phyloP scores from a whole-genome alignment of 2,113 vertebrate genomes.

The Ameiurus melas region DNA sequence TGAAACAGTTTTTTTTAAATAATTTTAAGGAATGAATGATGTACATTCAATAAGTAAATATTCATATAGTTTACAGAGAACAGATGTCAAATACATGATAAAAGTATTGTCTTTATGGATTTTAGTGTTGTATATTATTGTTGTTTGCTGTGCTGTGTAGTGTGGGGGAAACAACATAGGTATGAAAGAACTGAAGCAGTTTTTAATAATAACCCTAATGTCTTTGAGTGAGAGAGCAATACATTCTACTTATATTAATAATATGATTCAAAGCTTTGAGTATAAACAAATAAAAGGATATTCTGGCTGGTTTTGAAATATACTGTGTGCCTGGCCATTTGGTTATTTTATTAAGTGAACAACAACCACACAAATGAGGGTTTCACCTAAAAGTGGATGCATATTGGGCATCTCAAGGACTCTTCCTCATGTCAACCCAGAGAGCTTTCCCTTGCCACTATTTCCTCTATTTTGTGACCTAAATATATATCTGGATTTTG shows the following conservation, averaged over 20 bases:
- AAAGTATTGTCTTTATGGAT: constrained; percentile 50
- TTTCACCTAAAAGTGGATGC: neutral
- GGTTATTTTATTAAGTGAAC: neutral
- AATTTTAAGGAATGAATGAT: constrained; percentile 65
- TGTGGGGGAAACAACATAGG: neutral
- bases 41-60: constrained; percentile 51
- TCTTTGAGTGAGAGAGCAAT: constrained; percentile 16
- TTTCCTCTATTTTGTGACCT: neutral
- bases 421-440: neutral
- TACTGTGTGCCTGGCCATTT: neutral
- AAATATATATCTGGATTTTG: neutral
- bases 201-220: neutral
- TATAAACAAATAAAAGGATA: neutral
- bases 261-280: neutral
- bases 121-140: constrained; percentile 28
- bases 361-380: neutral
- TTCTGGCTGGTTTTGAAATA: neutral
- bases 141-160: constrained; percentile 35
- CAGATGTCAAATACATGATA: constrained; percentile 66
- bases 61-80: constrained; percentile 57
- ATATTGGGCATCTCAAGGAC: neutral
- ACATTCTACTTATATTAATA: neutral
- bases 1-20: constrained; percentile 62
- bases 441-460: neutral
- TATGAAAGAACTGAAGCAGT: constrained; percentile 21